Conservation (phyloP, 2,888 invertebrate genomes). For the Meloe dianella region DNA sequence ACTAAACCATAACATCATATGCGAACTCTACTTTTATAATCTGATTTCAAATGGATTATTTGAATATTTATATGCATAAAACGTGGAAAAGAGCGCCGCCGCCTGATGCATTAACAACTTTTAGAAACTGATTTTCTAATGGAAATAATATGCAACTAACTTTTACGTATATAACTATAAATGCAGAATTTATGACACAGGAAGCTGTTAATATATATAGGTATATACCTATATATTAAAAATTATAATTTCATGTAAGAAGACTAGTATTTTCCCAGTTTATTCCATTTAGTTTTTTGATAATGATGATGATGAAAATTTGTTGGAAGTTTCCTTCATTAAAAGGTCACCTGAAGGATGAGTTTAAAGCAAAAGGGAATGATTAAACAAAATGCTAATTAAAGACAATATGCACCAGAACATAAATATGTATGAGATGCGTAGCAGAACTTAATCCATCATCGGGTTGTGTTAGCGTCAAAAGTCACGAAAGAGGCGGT, state of each 20-base stretch:
- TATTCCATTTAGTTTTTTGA: background rate
- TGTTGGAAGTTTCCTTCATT: background rate
- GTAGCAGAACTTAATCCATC: conserved; percentile 55
- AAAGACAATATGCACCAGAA: conserved; percentile 52
- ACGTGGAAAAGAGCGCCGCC: conserved; percentile 47
- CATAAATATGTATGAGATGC: conserved; percentile 55
- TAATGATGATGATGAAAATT: background rate
- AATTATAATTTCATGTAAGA: background rate
- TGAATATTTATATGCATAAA: conserved; percentile 60
- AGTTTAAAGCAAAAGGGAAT: conserved; percentile 41
- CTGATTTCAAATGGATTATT: conserved; percentile 58
- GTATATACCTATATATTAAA: too few relatives aligned
- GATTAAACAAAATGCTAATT: conserved; percentile 60
- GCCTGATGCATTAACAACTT: conserved; percentile 57
- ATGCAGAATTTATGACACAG: conserved; percentile 32
- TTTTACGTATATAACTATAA: conserved; percentile 29
- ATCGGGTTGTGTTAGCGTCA: conserved; percentile 58
- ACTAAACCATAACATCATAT: conserved; percentile 59
- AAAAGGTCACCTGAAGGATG: conserved; percentile 10
- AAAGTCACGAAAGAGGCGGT: conserved; percentile 61
- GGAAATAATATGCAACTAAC: conserved; percentile 47
- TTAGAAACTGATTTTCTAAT: conserved; percentile 53
- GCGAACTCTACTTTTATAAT: conserved; percentile 59
- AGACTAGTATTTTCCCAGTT: background rate
- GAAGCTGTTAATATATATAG: conserved; percentile 3